Base-by-base conservation (phyloP, 1,140 invertebrate genomes). In the Neocloeon triangulifer region DNA sequence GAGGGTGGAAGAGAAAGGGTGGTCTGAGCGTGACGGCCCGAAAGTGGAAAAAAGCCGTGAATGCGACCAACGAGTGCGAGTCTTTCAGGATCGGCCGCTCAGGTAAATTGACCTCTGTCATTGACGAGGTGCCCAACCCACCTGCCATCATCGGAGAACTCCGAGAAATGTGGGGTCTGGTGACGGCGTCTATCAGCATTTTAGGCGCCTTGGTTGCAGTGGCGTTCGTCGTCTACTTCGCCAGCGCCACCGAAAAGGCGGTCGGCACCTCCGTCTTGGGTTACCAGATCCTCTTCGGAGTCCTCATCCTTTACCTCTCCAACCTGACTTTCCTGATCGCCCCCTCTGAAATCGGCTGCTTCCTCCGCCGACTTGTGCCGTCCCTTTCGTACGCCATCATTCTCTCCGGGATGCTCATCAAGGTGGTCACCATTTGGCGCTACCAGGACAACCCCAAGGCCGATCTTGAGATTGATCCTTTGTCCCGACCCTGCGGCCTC, bases 281-380 rank as follows among this genome's bases (percentile, higher is more conserved):
- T 0, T 62, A 55, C 43, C 46, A 57, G 38, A 50, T 59, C 6
- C 41, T 55, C 4, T 48, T 59, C 35, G 59, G 56, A 13, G 46
- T 61, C 25, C 41, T 61, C 12, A 37, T 59, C 3, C 33, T 61
- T 20, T 62, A 55, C 38, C 39, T 45, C 5, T 44, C 53, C 16
- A 59, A 57, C 32, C 56, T 61, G 34, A 49, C 53, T 5, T 62
- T 61, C 41, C 47, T 64, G 12, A 41, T 57, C 5, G 50, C 55
- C 25, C 50, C 58, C 2, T 53, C 43, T 2, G 47, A 47, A 13
- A 43, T 52, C 8, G 45, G 46, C 5, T 63, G 61, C 39, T 52
- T 45, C 17, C 41, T 61, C 4, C 43, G 59, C 12, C 39, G 56
- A 28, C 56, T 57, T 34, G 37, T 52, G 22, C 50, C 49, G 36